Evolutionary conservation across 2,113 vertebrate species (phyloP).

Genomic region (Neofelis nebulosa): DNA sequence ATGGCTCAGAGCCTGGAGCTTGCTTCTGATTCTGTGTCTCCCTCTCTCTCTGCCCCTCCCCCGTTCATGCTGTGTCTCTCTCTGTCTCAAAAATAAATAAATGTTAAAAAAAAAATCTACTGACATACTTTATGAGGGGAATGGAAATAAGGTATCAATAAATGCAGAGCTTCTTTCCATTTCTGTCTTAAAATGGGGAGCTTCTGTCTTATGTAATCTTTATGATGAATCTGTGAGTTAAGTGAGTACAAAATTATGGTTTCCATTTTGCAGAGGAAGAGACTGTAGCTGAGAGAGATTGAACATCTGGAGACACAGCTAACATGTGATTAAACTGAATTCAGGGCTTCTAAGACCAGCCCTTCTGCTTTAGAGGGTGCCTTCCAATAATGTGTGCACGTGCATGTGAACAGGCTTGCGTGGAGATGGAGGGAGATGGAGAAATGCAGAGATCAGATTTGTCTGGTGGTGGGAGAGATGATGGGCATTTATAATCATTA

Average conservation of each 20-base stretch:
- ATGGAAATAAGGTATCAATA: constrained; percentile 2
- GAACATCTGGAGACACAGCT: not conserved
- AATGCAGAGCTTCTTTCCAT: not conserved
- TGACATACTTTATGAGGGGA: not conserved
- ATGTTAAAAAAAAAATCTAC: not conserved
- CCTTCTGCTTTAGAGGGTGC: not conserved
- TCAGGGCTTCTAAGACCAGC: not conserved
- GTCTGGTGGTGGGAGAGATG: not conserved
- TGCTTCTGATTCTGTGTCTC: no score
- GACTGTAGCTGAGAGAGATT: not conserved
- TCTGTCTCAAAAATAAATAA: no score
- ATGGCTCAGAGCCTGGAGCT: no score
- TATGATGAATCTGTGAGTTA: not conserved
- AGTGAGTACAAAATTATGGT: constrained; percentile 13
- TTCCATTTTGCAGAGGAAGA: constrained; percentile 41
- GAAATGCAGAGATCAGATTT: not conserved
- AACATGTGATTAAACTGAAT: not conserved
- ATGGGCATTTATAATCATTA: not conserved
- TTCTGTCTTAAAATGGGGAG: not conserved
- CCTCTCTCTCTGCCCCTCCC: no score
- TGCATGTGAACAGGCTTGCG: not conserved
- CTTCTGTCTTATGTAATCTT: not conserved
- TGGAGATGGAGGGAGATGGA: not conserved
- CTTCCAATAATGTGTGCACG: not conserved
- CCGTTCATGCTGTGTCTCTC: no score